A percentile compares a stretch with the other conserved stretches of the same genome.
phyloP scores from a whole-genome alignment of 2,113 vertebrate genomes.

The Eonycteris spelaea region DNA sequence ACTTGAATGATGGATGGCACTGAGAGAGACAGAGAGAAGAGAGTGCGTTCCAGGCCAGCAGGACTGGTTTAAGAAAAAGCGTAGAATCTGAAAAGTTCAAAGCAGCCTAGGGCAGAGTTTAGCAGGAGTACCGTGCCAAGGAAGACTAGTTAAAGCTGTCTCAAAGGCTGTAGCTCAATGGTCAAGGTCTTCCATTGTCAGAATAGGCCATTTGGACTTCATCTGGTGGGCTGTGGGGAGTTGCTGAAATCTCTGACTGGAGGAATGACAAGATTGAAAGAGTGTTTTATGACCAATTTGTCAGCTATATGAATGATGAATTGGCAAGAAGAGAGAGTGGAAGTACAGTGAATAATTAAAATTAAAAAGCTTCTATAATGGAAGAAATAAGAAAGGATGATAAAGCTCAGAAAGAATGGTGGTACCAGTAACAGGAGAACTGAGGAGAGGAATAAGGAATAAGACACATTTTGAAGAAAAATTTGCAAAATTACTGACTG shows the following conservation, averaged over 20 bases:
- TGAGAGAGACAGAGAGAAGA: background rate
- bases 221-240: background rate
- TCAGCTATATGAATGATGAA: conserved; percentile 75
- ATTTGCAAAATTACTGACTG: background rate
- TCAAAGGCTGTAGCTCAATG: background rate
- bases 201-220: conserved; percentile 19
- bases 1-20: conserved; percentile 38
- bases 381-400: conserved; percentile 20
- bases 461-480: conserved; percentile 18
- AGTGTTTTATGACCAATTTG: conserved; percentile 68
- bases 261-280: conserved; percentile 53
- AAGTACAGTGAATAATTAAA: conserved; percentile 72
- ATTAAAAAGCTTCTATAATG: conserved; percentile 55
- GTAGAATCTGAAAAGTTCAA: conserved; percentile 7
- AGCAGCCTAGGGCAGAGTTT: background rate
- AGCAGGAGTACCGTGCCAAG: background rate
- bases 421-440: background rate
- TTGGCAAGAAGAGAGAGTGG: conserved; percentile 67
- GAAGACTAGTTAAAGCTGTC: background rate
- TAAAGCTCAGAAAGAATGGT: background rate
- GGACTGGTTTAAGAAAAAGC: background rate
- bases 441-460: background rate
- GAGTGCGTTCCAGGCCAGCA: background rate
- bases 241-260: background rate
- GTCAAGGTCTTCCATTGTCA: conserved; percentile 33